These are phyloP conservation scores for Typhlichthys subterraneus DNA, from an alignment of 2,797 vertebrate species.

Conservation along the genomic window DNA sequence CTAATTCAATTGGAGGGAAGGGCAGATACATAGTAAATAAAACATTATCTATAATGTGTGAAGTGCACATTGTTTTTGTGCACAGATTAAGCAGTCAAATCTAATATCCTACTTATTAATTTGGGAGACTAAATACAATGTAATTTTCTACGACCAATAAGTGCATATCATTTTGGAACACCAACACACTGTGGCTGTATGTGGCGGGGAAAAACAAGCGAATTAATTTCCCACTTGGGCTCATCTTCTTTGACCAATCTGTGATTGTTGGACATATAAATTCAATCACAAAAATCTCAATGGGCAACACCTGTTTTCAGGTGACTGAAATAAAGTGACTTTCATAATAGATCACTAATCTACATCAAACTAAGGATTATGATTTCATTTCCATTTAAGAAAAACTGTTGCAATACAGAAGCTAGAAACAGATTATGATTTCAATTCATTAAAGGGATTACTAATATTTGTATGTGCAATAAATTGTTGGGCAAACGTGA, in stretches of 20 bases:
- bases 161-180: slow-evolving; percentile 20
- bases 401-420: slow-evolving; percentile 13
- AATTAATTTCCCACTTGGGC: too few species aligned
- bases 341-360: slow-evolving; percentile 44
- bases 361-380: slow-evolving; percentile 9
- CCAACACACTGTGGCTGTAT: too few species aligned
- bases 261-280: slow-evolving; percentile 12
- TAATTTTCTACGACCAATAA: slow-evolving; percentile 49
- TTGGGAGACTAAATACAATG: slow-evolving; percentile 24
- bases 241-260: slow-evolving; percentile 15
- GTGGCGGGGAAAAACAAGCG: too few species aligned
- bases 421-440: slow-evolving; percentile 17
- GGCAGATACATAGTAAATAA: slow-evolving; percentile 23
- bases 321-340: slow-evolving; percentile 49
- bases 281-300: slow-evolving; percentile 21
- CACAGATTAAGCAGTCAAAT: slow-evolving; percentile 44
- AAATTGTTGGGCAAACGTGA: slow-evolving; percentile 42
- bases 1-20: slow-evolving; percentile 17
- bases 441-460: slow-evolving; percentile 6
- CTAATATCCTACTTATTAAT: slow-evolving; percentile 28
- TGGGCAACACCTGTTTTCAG: slow-evolving; percentile 29
- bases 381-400: not conserved
- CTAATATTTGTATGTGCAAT: slow-evolving; percentile 37
- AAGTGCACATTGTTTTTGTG: slow-evolving; percentile 24
- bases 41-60: slow-evolving; percentile 51